phyloP scores from a whole-genome alignment of 2,797 vertebrate genomes.

The Distichodus sexfasciatus region DNA sequence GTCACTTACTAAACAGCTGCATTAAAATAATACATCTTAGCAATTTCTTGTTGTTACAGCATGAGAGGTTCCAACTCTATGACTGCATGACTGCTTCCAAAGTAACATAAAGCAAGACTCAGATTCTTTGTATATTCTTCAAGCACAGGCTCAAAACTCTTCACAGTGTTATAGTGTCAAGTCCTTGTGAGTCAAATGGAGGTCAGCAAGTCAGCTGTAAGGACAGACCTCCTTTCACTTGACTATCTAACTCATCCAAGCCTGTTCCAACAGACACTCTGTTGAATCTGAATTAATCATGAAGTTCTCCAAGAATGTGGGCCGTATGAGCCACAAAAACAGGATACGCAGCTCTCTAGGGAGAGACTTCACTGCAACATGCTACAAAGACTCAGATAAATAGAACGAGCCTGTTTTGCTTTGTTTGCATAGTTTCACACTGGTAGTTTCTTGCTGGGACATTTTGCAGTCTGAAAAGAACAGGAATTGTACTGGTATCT shows the following conservation, averaged over 20 bases:
- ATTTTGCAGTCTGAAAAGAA: background rate
- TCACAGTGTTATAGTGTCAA: background rate
- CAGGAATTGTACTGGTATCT: no score
- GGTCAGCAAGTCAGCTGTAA: slow-evolving; percentile 47
- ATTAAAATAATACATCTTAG: no score
- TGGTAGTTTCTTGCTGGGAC: background rate
- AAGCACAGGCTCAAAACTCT: background rate
- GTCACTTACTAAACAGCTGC: no score
- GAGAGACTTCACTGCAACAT: background rate
- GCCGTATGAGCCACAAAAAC: slow-evolving; percentile 7
- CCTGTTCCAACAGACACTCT: slow-evolving; percentile 30
- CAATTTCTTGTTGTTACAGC: no score
- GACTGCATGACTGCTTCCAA: background rate
- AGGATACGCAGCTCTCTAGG: background rate
- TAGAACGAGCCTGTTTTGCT: background rate
- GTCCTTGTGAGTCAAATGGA: background rate
- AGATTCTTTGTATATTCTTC: no score
- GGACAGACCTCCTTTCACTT: background rate
- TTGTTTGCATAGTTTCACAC: background rate
- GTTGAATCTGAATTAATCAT: slow-evolving; percentile 60
- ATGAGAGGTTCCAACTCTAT: no score
- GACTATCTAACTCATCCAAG: slow-evolving; percentile 1
- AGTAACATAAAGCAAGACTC: background rate
- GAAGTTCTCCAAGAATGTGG: slow-evolving; percentile 46
- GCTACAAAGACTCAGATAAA: background rate